These are phyloP conservation scores for Mesorhabditis spiculigera DNA, from an alignment of 2,888 invertebrate species.

Conservation along the genomic window DNA sequence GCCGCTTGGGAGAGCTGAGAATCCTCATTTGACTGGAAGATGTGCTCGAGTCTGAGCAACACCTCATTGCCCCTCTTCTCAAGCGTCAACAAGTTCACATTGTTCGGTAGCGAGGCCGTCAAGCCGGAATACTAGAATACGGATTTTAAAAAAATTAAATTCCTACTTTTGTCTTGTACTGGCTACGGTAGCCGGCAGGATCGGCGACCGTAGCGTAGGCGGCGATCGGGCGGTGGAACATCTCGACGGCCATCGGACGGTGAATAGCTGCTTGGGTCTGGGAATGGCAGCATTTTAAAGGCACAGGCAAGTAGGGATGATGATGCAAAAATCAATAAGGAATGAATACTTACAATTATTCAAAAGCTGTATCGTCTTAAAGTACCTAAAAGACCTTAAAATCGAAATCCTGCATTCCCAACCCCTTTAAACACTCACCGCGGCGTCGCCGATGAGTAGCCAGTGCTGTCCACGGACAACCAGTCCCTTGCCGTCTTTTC, in stretches of 20 bases:
- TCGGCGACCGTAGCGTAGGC: conserved; percentile 30
- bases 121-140: conserved; percentile 34
- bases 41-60: conserved; percentile 61
- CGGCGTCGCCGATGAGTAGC: conserved; percentile 26
- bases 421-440: conserved; percentile 8
- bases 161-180: background rate
- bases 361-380: background rate
- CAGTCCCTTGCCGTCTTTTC: conserved; percentile 61
- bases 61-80: conserved; percentile 57
- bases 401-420: background rate
- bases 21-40: conserved; percentile 58
- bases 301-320: no score
- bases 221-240: conserved; percentile 47
- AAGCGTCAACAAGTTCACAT: conserved; percentile 60
- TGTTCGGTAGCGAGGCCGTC: conserved; percentile 32
- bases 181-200: conserved; percentile 10
- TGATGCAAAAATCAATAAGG: no score
- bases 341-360: no score
- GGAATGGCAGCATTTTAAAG: background rate
- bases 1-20: conserved; percentile 19
- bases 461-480: conserved; percentile 47
- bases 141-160: background rate
- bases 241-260: conserved; percentile 33
- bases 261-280: conserved; percentile 26
- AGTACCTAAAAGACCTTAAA: no score